A percentile compares a stretch with the other conserved stretches of the same genome.
Evolutionary conservation across 2,113 vertebrate species (phyloP).

Genomic region (Gyps fulvus): DNA sequence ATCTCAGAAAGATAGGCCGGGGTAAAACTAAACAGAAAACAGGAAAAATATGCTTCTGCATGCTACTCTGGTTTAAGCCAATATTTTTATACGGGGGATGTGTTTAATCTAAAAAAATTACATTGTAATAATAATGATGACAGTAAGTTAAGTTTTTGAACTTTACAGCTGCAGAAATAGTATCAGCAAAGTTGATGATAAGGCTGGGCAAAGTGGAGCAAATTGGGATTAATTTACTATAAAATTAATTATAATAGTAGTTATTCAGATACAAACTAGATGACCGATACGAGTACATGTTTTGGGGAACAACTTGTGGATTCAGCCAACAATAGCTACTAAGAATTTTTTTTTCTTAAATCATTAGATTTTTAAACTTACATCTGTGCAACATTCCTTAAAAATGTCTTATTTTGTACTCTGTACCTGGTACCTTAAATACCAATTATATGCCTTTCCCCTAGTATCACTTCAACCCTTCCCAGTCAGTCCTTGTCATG

Average conservation of each 20-base stretch:
- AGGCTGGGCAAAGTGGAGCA: background rate
- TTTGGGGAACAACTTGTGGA: background rate
- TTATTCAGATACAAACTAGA: background rate
- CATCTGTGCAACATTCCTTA: background rate
- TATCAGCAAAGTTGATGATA: background rate
- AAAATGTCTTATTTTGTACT: background rate
- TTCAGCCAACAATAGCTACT: background rate
- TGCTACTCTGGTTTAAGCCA: background rate
- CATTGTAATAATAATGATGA: background rate
- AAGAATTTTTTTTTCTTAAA: background rate
- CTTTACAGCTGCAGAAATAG: background rate
- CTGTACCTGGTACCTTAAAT: background rate
- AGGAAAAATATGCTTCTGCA: background rate
- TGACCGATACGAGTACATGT: background rate
- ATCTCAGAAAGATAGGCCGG: background rate
- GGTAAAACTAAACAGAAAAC: background rate
- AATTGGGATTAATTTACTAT: background rate
- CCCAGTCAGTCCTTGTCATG: slow-evolving; percentile 93
- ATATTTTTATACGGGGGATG: background rate
- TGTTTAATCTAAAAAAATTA: background rate
- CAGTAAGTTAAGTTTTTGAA: background rate
- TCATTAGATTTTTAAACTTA: background rate
- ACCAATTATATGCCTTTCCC: slow-evolving; percentile 26
- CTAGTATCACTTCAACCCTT: slow-evolving; percentile 98
- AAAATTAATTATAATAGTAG: background rate